A percentile compares a stretch with the other conserved stretches of the same genome.
Conservation (phyloP, 2,888 invertebrate species). For the Aleiodes alternator region DNA sequence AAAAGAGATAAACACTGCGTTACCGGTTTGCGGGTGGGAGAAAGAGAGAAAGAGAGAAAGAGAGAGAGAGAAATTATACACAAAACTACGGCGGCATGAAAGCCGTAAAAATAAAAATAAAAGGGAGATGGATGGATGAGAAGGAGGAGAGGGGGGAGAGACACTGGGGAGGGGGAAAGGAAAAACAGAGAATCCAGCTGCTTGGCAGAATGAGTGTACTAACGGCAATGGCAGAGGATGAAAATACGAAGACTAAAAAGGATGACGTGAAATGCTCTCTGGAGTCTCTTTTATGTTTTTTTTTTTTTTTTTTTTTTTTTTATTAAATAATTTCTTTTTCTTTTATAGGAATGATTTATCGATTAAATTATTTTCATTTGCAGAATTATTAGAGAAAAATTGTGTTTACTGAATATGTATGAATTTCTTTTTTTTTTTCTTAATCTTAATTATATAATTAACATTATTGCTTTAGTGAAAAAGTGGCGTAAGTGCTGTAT, state of each 20-base stretch:
- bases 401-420: too few relatives aligned
- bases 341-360: too few relatives aligned
- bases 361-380: too few relatives aligned
- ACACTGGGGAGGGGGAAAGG: conserved; percentile 38
- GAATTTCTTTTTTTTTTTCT: too few relatives aligned
- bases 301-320: too few relatives aligned
- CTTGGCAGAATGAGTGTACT: conserved; percentile 32
- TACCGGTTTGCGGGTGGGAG: conserved; percentile 22
- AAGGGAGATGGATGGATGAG: conserved; percentile 49
- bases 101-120: conserved; percentile 27
- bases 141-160: conserved; percentile 42
- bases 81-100: conserved; percentile 36
- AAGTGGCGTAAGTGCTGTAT: too few relatives aligned
- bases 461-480: too few relatives aligned
- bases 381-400: too few relatives aligned
- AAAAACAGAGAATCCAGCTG: conserved; percentile 43
- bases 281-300: not conserved
- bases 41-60: conserved; percentile 47
- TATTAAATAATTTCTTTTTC: too few relatives aligned
- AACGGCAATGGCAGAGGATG: conserved; percentile 29
- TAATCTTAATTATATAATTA: too few relatives aligned
- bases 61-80: not conserved
- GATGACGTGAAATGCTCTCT: conserved; percentile 12
- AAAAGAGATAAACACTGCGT: conserved; percentile 45
- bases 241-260: conserved; percentile 30